These are phyloP conservation scores for Mantis religiosa DNA, from an alignment of 2,888 invertebrate genomes.

Conservation along the genomic window DNA sequence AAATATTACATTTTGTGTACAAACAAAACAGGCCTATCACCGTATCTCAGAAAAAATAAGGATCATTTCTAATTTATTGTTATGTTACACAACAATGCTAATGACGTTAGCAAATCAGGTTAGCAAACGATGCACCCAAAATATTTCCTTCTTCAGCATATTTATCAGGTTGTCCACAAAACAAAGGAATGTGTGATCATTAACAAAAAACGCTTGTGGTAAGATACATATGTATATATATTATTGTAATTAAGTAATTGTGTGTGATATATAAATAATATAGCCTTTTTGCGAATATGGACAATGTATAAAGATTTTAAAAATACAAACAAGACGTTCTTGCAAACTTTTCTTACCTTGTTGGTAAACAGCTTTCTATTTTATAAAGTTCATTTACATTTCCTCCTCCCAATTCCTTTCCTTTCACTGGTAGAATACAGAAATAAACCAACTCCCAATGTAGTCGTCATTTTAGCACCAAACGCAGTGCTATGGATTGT, in stretches of 20 bases:
- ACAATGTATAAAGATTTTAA: slow-evolving; percentile 15
- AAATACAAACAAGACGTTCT: neutral
- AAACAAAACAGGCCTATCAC: neutral
- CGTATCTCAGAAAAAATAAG: neutral
- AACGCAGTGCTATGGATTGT: neutral
- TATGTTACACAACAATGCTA: neutral
- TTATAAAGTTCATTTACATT: too few relatives aligned
- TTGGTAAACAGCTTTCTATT: neutral
- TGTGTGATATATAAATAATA: slow-evolving; percentile 11
- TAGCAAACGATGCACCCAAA: neutral
- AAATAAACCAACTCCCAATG: neutral
- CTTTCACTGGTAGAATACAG: neutral
- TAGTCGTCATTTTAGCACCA: neutral
- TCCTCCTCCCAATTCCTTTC: neutral
- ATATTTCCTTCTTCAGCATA: neutral
- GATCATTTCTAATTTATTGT: neutral
- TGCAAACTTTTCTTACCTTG: neutral
- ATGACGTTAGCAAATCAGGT: neutral
- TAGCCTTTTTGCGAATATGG: slow-evolving; percentile 1
- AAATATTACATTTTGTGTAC: neutral
- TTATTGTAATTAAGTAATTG: slow-evolving; percentile 14
- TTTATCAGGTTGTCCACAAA: neutral
- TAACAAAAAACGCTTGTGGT: slow-evolving; percentile 7
- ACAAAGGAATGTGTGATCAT: neutral
- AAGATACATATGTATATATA: slow-evolving; percentile 2